A percentile compares a stretch with the other conserved stretches of the same genome.
Conservation (phyloP, 2,888 invertebrate species). For the Nysson spinosus region DNA sequence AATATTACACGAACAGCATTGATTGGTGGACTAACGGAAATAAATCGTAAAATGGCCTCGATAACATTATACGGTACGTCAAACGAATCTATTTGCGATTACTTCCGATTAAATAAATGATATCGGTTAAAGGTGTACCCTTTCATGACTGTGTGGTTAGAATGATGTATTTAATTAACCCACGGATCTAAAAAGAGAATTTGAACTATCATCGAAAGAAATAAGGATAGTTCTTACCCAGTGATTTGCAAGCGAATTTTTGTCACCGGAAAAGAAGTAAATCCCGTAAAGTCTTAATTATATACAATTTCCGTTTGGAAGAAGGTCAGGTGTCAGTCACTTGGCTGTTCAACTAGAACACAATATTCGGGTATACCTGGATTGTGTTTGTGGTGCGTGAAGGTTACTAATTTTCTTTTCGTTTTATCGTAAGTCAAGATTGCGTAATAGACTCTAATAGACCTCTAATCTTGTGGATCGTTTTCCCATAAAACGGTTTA, state of each 20-base stretch:
- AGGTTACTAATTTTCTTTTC: slow-evolving; percentile 5
- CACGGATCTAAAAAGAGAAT: no score
- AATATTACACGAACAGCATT: slow-evolving; percentile 21
- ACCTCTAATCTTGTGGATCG: slow-evolving; percentile 20
- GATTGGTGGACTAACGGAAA: slow-evolving; percentile 16
- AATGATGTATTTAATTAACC: no score
- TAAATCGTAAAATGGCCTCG: slow-evolving; percentile 9
- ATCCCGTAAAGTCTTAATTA: slow-evolving; percentile 19
- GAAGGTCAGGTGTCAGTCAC: slow-evolving; percentile 52
- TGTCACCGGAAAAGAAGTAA: neutral
- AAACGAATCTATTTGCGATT: slow-evolving; percentile 12
- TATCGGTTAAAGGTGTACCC: neutral
- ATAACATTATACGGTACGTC: slow-evolving; percentile 5
- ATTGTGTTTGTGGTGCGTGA: no score
- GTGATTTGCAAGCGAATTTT: no score
- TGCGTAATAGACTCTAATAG: slow-evolving; percentile 39
- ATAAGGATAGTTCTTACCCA: no score
- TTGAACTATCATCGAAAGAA: no score
- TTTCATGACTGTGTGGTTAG: no score
- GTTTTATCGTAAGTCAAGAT: slow-evolving; percentile 16
- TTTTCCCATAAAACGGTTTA: slow-evolving; percentile 6
- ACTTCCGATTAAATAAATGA: slow-evolving; percentile 27
- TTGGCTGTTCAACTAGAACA: slow-evolving; percentile 24
- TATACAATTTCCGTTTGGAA: no score
- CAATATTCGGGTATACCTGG: no score